These are phyloP conservation scores for Dermochelys coriacea DNA, from an alignment of 2,797 vertebrate genomes.

Conservation along the genomic window DNA sequence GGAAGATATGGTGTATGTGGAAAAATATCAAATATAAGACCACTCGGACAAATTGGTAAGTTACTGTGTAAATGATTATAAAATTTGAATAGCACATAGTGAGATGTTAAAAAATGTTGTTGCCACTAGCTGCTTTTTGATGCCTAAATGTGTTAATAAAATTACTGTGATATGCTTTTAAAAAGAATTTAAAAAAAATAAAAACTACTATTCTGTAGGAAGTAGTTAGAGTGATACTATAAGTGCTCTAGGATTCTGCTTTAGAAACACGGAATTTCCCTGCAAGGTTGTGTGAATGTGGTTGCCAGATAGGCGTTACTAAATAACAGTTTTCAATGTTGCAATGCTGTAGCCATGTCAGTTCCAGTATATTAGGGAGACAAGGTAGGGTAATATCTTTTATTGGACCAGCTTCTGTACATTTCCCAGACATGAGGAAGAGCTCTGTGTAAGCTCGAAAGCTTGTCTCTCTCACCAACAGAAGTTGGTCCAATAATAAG, in stretches of 20 bases:
- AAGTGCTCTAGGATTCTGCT: not conserved
- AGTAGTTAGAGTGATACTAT: not conserved
- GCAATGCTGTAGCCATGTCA: not conserved
- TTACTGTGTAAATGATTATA: not conserved
- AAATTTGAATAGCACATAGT: not conserved
- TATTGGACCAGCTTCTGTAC: not conserved
- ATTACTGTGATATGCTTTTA: not conserved
- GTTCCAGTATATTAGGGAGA: not conserved
- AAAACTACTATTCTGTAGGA: not conserved
- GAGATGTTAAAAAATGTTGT: not conserved
- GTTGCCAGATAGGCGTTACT: not conserved
- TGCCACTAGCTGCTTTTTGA: slow-evolving; percentile 3
- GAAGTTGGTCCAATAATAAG: not conserved
- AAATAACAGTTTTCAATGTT: not conserved
- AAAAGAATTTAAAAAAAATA: accelerated
- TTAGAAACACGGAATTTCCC: not conserved
- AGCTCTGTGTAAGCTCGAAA: not conserved
- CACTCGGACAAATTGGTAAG: slow-evolving; percentile 16
- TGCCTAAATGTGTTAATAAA: not conserved
- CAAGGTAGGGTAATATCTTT: not conserved
- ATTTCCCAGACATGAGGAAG: not conserved
- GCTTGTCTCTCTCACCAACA: not conserved
- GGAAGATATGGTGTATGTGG: not conserved
- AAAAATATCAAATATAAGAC: not conserved
- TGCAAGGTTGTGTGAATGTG: not conserved